Percentiles rank a stretch among this genome's conserved stretches.
phyloP scores from a whole-genome alignment of 2,113 vertebrate genomes.

The Mesoclemmys tuberculata region DNA sequence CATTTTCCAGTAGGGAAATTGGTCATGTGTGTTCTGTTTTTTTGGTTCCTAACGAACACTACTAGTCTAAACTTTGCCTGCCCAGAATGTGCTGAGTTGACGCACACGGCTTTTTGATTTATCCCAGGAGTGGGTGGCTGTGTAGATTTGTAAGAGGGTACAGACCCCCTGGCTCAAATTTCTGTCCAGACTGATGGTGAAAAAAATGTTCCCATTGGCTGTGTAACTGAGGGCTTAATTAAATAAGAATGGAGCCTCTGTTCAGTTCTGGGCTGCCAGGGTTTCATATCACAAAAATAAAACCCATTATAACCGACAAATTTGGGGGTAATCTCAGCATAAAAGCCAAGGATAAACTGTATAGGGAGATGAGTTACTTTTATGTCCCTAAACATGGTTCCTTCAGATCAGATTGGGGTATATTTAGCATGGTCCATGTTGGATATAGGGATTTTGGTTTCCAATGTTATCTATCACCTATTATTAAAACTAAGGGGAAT shows the following conservation, averaged over 20 bases:
- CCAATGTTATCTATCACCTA: constrained; percentile 9
- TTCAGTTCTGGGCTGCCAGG: constrained; percentile 10
- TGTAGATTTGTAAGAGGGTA: not conserved
- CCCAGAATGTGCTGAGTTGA: rapidly evolving
- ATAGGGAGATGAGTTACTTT: constrained; percentile 39
- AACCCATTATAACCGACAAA: constrained; percentile 27
- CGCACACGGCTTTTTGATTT: not conserved
- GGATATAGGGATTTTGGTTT: constrained; percentile 26
- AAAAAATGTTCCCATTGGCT: not conserved
- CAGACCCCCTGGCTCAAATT: not conserved
- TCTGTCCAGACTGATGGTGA: not conserved
- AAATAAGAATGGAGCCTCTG: not conserved
- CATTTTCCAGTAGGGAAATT: not conserved
- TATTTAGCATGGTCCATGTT: constrained; percentile 29
- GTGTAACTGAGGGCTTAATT: not conserved
- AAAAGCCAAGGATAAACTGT: constrained; percentile 55
- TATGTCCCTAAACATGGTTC: constrained; percentile 8
- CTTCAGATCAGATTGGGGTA: constrained; percentile 47
- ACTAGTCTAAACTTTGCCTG: not conserved
- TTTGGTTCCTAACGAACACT: not conserved
- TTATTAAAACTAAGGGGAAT: constrained; percentile 5
- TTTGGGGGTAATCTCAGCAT: constrained; percentile 28
- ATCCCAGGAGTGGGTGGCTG: not conserved
- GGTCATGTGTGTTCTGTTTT: not conserved
- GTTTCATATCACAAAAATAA: constrained; percentile 43